phyloP scores from a whole-genome alignment of 1,140 invertebrate genomes.

The Diabrotica virgifera region DNA sequence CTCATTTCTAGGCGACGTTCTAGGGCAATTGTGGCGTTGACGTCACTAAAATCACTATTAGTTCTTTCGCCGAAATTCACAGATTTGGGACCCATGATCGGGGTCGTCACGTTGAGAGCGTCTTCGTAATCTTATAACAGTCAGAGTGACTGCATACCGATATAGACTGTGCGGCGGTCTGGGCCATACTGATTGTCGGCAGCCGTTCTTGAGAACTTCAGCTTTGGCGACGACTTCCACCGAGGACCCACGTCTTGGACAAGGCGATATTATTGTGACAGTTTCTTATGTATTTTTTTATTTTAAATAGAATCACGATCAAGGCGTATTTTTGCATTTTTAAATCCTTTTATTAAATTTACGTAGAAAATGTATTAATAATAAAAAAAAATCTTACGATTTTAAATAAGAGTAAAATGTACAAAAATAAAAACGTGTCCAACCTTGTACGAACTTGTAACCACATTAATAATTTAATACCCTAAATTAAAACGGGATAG shows the following conservation, averaged over 20 bases:
- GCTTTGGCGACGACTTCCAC: slow-evolving; percentile 15
- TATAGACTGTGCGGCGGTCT: slow-evolving; percentile 34
- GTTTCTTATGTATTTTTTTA: too few relatives aligned
- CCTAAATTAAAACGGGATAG: too few relatives aligned
- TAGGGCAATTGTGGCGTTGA: slow-evolving; percentile 24
- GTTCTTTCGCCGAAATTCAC: slow-evolving; percentile 4
- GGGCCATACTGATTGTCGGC: slow-evolving; percentile 42
- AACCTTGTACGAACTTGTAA: too few relatives aligned
- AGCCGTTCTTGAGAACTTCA: not conserved
- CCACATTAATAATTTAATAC: too few relatives aligned
- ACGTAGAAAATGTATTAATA: too few relatives aligned
- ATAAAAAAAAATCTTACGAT: too few relatives aligned
- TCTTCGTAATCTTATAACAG: slow-evolving; percentile 34
- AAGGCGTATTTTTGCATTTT: too few relatives aligned
- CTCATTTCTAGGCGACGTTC: slow-evolving; percentile 65
- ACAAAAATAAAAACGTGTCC: too few relatives aligned
- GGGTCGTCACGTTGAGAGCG: slow-evolving; percentile 37
- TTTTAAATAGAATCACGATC: too few relatives aligned
- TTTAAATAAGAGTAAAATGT: too few relatives aligned
- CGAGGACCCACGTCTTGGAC: slow-evolving; percentile 3
- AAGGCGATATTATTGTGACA: too few relatives aligned
- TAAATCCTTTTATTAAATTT: too few relatives aligned
- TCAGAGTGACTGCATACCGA: slow-evolving; percentile 30
- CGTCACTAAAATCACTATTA: slow-evolving; percentile 4
- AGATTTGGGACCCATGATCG: slow-evolving; percentile 24